These are phyloP conservation scores for Diabrotica balteata DNA, from an alignment of 2,888 invertebrate species.

Conservation along the genomic window DNA sequence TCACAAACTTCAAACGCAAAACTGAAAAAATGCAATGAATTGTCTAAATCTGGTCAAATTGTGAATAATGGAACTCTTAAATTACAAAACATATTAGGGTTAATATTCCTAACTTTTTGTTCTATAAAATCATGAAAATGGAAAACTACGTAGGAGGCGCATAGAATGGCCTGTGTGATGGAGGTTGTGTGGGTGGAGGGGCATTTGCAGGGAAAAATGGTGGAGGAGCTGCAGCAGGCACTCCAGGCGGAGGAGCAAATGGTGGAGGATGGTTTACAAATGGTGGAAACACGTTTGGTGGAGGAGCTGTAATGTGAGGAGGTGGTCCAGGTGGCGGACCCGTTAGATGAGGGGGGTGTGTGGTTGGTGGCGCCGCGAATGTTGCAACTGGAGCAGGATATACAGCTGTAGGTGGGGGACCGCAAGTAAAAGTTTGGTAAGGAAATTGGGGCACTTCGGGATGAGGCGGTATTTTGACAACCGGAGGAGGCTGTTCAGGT, in stretches of 20 bases:
- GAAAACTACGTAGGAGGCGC: conserved; percentile 34
- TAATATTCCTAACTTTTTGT: too few species aligned
- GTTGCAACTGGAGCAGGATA: conserved; percentile 57
- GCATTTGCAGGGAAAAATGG: conserved; percentile 57
- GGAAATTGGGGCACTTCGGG: conserved; percentile 54
- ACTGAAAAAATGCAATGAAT: too few species aligned
- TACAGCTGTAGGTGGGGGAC: conserved; percentile 46
- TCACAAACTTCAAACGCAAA: too few species aligned
- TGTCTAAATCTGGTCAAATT: too few species aligned
- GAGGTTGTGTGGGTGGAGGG: conserved; percentile 47
- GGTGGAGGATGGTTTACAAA: conserved; percentile 55
- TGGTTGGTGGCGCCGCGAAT: conserved; percentile 48
- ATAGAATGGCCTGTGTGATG: conserved; percentile 39
- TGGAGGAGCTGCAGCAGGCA: conserved; percentile 59
- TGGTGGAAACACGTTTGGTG: conserved; percentile 47
- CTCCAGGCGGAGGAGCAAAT: conserved; percentile 58
- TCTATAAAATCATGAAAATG: too few species aligned
- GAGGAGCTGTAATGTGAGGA: conserved; percentile 55
- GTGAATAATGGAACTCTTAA: too few species aligned
- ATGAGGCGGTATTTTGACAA: conserved; percentile 48
- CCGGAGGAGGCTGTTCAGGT: conserved; percentile 41
- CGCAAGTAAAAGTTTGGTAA: conserved; percentile 54
- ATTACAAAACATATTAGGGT: too few species aligned
- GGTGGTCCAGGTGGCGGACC: conserved; percentile 62
- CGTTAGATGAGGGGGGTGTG: conserved; percentile 49